These are phyloP conservation scores for Gymnobelideus leadbeateri DNA, from an alignment of 2,113 vertebrate genomes.

Conservation along the genomic window DNA sequence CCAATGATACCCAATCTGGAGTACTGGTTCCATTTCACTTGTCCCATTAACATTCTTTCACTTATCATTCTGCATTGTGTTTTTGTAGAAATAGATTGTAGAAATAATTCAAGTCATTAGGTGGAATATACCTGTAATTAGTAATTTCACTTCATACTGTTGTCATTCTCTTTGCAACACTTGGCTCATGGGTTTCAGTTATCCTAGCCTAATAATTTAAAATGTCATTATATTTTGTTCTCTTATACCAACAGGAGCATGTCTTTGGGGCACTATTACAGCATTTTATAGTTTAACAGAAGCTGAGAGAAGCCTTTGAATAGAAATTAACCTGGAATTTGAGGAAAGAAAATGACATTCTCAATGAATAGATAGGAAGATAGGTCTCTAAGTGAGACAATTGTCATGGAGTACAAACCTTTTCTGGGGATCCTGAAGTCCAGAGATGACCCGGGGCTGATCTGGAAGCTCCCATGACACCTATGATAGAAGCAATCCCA, in stretches of 20 bases:
- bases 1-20: neutral
- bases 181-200: neutral
- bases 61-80: neutral
- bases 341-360: neutral
- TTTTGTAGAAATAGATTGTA: neutral
- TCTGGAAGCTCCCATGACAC: neutral
- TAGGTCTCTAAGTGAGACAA: neutral
- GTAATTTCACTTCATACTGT: neutral
- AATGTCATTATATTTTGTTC: neutral
- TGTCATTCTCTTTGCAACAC: neutral
- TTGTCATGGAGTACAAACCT: neutral
- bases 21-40: neutral
- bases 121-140: neutral
- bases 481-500: neutral
- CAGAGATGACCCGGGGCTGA: neutral
- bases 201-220: neutral
- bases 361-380: neutral
- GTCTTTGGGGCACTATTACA: conserved; percentile 1
- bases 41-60: neutral
- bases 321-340: neutral
- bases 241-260: neutral
- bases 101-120: neutral
- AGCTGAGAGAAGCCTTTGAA: neutral
- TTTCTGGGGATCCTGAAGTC: neutral
- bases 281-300: neutral